phyloP scores from a whole-genome alignment of 2,888 invertebrate species.

The Trichopoda pennipes region DNA sequence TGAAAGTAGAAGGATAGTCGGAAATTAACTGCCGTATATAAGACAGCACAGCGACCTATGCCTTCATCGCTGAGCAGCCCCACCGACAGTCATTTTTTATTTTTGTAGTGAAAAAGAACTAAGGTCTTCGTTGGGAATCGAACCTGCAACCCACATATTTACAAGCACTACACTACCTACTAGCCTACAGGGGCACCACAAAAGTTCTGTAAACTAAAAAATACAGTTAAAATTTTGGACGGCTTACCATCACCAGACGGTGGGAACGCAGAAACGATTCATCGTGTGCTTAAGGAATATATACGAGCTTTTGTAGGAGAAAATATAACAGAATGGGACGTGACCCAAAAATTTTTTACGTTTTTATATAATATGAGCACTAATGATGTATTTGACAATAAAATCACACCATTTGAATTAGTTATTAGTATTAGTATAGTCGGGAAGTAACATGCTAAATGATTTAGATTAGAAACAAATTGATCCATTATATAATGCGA shows the following conservation, averaged over 20 bases:
- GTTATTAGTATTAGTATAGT: no score
- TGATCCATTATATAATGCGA: slow-evolving; percentile 11
- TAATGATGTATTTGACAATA: slow-evolving; percentile 11
- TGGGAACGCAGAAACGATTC: slow-evolving; percentile 11
- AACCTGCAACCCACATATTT: no score
- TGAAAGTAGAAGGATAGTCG: no score
- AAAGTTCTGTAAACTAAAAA: no score
- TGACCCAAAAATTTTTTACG: not conserved
- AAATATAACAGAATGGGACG: slow-evolving; percentile 15
- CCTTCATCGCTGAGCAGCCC: no score
- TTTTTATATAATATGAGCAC: slow-evolving; percentile 25
- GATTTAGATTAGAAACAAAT: slow-evolving; percentile 1
- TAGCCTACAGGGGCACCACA: no score
- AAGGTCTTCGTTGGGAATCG: no score
- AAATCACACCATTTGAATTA: slow-evolving; percentile 33
- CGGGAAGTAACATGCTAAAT: slow-evolving; percentile 1
- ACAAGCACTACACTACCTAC: no score
- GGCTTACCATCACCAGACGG: slow-evolving; percentile 56
- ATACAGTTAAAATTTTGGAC: slow-evolving; percentile 51
- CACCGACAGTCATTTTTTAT: no score
- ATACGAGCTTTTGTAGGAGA: not conserved
- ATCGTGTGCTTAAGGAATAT: slow-evolving; percentile 22
- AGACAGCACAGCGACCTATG: no score
- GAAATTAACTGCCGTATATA: no score
- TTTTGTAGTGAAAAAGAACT: no score